Evolutionary conservation across 1,140 invertebrate species (phyloP).

Genomic region (Chymomyza costata): DNA sequence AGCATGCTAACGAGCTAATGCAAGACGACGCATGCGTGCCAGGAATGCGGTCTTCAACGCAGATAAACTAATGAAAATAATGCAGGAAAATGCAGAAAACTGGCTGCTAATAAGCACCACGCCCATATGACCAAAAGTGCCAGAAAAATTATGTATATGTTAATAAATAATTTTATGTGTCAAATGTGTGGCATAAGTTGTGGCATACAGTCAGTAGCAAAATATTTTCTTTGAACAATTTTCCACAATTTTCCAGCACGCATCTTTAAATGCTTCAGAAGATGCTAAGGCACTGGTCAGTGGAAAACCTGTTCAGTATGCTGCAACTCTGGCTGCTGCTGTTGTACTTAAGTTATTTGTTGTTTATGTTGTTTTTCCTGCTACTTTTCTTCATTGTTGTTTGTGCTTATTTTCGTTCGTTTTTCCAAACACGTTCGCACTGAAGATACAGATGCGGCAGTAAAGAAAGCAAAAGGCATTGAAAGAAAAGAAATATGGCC

Average conservation of each 20-base stretch:
- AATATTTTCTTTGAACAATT: conserved; percentile 45
- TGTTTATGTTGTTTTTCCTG: conserved; percentile 43
- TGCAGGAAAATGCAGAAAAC: not conserved
- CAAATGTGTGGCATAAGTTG: conserved; percentile 46
- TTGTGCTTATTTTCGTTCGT: conserved; percentile 66
- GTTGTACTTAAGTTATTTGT: conserved; percentile 17
- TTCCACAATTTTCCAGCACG: conserved; percentile 62
- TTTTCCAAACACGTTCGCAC: no score
- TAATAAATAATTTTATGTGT: no score
- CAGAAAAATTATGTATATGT: conserved; percentile 5
- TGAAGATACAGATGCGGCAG: conserved; percentile 47
- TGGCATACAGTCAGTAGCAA: no score
- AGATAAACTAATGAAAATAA: conserved; percentile 53
- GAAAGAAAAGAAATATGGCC: conserved; percentile 27
- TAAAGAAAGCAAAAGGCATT: conserved; percentile 64
- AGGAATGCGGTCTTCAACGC: conserved; percentile 51
- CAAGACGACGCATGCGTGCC: conserved; percentile 27
- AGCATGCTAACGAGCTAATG: conserved; percentile 32
- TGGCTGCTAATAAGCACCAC: not conserved
- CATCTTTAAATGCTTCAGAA: conserved; percentile 28
- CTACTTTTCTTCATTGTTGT: conserved; percentile 46
- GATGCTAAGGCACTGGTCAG: conserved; percentile 1
- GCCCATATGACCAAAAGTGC: not conserved
- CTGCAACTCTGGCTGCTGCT: no score
- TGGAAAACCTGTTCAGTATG: conserved; percentile 50